Evolutionary conservation across 2,888 invertebrate species (phyloP), one percentile per base, ranked within the genome.

Genomic region (Agonum fuliginosum): DNA sequence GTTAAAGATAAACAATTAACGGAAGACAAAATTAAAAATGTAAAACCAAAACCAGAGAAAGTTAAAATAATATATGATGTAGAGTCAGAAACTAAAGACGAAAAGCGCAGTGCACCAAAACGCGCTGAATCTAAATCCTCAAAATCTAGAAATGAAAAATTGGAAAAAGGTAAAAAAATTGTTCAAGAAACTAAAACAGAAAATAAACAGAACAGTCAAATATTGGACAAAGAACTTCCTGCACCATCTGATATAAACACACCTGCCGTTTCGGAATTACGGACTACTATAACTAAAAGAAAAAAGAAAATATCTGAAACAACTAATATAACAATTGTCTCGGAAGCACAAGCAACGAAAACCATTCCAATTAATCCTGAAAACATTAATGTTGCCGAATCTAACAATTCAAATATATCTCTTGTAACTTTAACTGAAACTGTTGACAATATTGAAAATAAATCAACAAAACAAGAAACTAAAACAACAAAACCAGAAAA

Each of bases 101-200:
- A 48, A 17, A 48, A 17, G n/a, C n/a, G n/a, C 17, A 48, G 10
- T 43, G 14, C 14, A 17, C 14, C 48, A 48, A 48, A 19, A 5
- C 4, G 4, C 4, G 17, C 1, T 12, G 20, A 48, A 54, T 22
- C 54, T n/a, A 54, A 17, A 14, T 54, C 54, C 10, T 4, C n/a
- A 73, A 73, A 46, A 62, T 30, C 20, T 75, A 70, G 48, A 77
- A 62, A 27, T 12, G 43, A 73, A n/a, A 41, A 17, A 5, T 3
- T 10, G 20, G n/a, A 37, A 62, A 10, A 43, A 30, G 65, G 43
- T 2, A 10, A 69, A 48, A 78, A 37, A 54, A 65, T 41, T 77
- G 72, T 75, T 67, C 72, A 43, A 41, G 70, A 73, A 62, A 69
- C 65, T 27, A 71, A 72, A 78, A 67, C 76, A 79, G 8, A 34